Base-by-base conservation (phyloP, 1,140 invertebrate species). In the Zeugodacus cucurbitae region DNA sequence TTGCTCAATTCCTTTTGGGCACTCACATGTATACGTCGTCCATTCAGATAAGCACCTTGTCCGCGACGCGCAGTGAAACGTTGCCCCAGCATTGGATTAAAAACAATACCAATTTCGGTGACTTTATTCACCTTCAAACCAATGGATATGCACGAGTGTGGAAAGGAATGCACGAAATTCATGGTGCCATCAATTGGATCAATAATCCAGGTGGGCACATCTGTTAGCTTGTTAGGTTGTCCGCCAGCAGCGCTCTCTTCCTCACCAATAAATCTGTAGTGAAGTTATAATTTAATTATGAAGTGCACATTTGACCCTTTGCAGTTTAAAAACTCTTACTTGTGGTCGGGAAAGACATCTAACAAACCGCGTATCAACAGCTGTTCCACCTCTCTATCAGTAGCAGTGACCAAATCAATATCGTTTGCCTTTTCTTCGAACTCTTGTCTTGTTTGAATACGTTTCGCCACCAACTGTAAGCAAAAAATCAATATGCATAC, bases 141-240 rank as follows among this genome's bases (percentile, higher is more conserved):
- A 48, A 98, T 94, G 0, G 97, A 98, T 90, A 98, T 96, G 90
- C 97, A 97, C 5, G 96, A 96, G 90, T 97, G 96, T 1, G 97
- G 97, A 91, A 97, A 96, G 5, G 96, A 95, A 92, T 98, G 98
- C 11, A 98, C 97, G 92, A 98, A 98, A 93, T 98, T 98, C 96
- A 98, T 96, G 1, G 98, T 98, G 8, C 97, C 97, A 94, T 98
- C 97, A 8, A 98, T 96, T 0, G 97, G 97, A 94, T 98, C 99
- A 88, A 99, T 99, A 87, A 99, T 98, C 99, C 99, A 99, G 11
- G 99, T 99, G 14, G 98, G 98, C 20, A 95, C 95, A 93, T 98
- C 96, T 2, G 98, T 99, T 20, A 99, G 94, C 88, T 96, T 94
- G 88, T 96, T 95, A 92, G 97, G 96, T n/a, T 94, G 94, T 37